Evolutionary conservation across 2,113 vertebrate genomes (phyloP).

Genomic region (Cyanistes caeruleus): DNA sequence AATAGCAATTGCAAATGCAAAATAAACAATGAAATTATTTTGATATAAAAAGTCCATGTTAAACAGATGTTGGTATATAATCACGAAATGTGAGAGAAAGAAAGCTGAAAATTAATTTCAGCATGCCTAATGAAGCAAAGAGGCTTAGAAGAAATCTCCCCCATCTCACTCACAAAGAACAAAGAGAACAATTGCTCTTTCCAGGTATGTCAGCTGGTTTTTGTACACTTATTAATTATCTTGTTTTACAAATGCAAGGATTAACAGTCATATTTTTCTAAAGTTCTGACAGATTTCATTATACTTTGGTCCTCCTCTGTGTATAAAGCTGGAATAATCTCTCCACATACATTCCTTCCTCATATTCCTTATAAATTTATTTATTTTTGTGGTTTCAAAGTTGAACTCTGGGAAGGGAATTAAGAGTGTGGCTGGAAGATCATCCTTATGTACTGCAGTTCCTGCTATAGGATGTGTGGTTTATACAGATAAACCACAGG

Average conservation of each 20-base stretch:
- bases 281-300: neutral
- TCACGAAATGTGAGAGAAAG: neutral
- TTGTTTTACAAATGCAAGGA: neutral
- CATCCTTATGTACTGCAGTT: neutral
- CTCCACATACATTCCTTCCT: neutral
- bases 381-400: neutral
- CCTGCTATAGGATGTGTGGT: neutral
- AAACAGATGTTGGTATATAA: neutral
- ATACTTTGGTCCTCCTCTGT: neutral
- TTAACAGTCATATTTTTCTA: neutral
- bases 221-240: neutral
- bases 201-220: neutral
- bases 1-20: neutral
- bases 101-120: conserved; percentile 20
- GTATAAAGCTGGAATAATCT: neutral
- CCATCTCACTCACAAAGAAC: neutral
- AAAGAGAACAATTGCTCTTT: conserved; percentile 9
- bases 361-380: neutral
- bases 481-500: neutral
- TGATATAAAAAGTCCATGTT: neutral
- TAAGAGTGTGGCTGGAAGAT: neutral
- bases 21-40: neutral
- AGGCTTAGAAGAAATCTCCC: neutral
- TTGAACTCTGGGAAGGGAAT: neutral
- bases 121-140: neutral